Conservation (phyloP, 2,888 invertebrate genomes). For the Augochlorella aurata region DNA sequence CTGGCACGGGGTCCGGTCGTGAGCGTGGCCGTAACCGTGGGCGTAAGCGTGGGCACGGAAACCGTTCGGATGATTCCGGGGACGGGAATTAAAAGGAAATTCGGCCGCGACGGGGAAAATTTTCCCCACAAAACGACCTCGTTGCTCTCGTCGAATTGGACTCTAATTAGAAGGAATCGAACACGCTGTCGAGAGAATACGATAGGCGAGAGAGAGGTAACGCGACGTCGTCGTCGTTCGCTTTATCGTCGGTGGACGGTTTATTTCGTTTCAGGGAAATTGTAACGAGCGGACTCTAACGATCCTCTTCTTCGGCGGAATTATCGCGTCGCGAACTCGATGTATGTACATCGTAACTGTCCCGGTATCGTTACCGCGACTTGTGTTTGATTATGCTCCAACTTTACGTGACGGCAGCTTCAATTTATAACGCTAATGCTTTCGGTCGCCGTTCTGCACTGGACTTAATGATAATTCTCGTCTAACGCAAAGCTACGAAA, state of each 20-base stretch:
- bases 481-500: too few species aligned
- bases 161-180: constrained; percentile 59
- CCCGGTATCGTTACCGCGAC: not conserved
- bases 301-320: constrained; percentile 12
- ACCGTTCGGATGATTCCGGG: constrained; percentile 28
- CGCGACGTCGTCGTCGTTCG: constrained; percentile 1
- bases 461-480: not conserved
- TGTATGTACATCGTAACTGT: not conserved
- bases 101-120: constrained; percentile 41
- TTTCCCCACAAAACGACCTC: constrained; percentile 47
- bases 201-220: constrained; percentile 34
- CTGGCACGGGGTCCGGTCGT: constrained; percentile 7
- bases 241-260: constrained; percentile 20
- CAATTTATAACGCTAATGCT: not conserved
- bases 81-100: constrained; percentile 62
- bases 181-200: constrained; percentile 20
- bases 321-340: not conserved
- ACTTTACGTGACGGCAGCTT: not conserved
- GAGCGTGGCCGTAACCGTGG: not conserved
- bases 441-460: not conserved
- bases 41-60: constrained; percentile 22
- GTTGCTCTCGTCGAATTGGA: constrained; percentile 43
- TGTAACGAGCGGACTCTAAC: constrained; percentile 26
- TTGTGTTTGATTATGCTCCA: not conserved
- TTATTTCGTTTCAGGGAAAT: constrained; percentile 28